Evolutionary conservation across 2,888 invertebrate species (phyloP).

Genomic region (Clistopyga incitator): DNA sequence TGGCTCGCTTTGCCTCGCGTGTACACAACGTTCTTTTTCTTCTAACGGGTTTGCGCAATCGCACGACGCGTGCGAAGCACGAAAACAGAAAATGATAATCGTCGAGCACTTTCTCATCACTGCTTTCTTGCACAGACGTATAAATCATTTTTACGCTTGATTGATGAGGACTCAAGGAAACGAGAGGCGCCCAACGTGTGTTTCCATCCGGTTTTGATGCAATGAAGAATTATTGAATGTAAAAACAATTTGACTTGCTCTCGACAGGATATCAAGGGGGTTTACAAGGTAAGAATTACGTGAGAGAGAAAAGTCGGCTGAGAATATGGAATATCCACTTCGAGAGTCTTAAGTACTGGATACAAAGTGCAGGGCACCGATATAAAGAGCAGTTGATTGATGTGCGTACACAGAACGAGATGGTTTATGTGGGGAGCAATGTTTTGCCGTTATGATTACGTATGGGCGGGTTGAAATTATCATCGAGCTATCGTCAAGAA

Average conservation of each 20-base stretch:
- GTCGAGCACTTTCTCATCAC: constrained; percentile 56
- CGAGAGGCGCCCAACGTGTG: constrained; percentile 11
- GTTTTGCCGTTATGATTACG: constrained; percentile 65
- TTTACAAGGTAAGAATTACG: not conserved
- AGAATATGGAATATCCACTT: constrained; percentile 9
- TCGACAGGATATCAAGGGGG: constrained; percentile 21
- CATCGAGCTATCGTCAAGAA: constrained; percentile 28
- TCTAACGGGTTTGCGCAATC: constrained; percentile 55
- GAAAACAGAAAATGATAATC: constrained; percentile 38
- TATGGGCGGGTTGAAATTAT: constrained; percentile 31
- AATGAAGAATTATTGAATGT: constrained; percentile 29
- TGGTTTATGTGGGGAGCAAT: constrained; percentile 42
- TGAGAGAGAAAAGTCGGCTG: constrained; percentile 1
- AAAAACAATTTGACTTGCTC: constrained; percentile 15
- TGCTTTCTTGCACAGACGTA: constrained; percentile 31
- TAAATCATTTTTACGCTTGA: constrained; percentile 49
- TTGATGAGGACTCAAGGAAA: constrained; percentile 36
- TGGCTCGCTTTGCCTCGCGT: constrained; percentile 42
- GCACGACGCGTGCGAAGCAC: constrained; percentile 37
- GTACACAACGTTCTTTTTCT: constrained; percentile 10
- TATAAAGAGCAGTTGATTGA: constrained; percentile 60
- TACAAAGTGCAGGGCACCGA: constrained; percentile 33
- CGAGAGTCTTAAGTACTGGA: not conserved
- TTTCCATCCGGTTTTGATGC: constrained; percentile 26
- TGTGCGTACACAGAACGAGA: constrained; percentile 55